Evolutionary conservation across 2,888 invertebrate genomes (phyloP), one percentile per base, ranked within the genome.

Genomic region (Gandaritis pyraliata): DNA sequence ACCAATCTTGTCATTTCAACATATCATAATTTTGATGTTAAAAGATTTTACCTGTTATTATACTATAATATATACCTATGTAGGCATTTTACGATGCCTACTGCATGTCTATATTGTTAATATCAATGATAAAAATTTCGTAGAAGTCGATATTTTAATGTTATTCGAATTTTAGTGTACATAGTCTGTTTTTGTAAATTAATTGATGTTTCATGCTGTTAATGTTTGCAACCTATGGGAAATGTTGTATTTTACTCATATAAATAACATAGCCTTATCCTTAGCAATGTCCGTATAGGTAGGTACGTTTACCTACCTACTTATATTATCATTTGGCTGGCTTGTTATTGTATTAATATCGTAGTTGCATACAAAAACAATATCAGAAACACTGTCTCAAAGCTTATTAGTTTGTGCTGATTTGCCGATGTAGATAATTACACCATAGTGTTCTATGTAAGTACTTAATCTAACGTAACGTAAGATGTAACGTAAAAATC

Each of bases 161-260:
- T 79, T 69, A 71, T 72, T 72, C 73, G 73, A 77, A 70, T 76
- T 81, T 33, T 77, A 77, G 75, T 82, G 85, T 88, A 88, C 75
- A 88, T 90, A 88, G 82, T 85, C 84, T 86, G 86, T 87, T 88
- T 86, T 87, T 87, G 86, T 89, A 88, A 81, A 77, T 81, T 80
- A 81, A 87, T 88, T 85, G 85, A 86, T 90, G 89, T 91, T 87
- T 84, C 81, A 82, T 83, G 79, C 84, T 87, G 90, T 90, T 88
- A 83, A 86, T 89, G 90, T 90, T 85, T 80, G 80, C 80, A 80
- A 73, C 79, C 79, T 81, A 82, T 70, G 74, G 78, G 77, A 79
- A 77, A 52, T 61, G 45, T 63, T 75, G 33, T 33, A 77, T 71
- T 77, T 61, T 76, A 76, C 41, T 54, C 30, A 75, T 68, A 72